Conservation (phyloP, 2,888 invertebrate genomes). For the Athalia rosae region DNA sequence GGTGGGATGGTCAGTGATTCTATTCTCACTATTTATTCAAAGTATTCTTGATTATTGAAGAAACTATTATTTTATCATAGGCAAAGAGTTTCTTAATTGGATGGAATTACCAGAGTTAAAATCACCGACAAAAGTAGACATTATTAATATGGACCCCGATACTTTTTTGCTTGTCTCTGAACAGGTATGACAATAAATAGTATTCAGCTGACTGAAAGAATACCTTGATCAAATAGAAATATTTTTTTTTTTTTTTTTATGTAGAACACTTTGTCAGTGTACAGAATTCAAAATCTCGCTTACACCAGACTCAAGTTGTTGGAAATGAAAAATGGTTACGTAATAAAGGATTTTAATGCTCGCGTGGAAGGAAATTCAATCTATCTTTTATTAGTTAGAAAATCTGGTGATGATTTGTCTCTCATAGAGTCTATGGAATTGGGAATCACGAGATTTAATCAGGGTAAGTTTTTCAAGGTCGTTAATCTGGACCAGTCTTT, state of each 20-base stretch:
- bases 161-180: constrained; percentile 59
- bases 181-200: constrained; percentile 52
- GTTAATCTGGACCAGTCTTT: constrained; percentile 20
- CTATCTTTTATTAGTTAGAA: constrained; percentile 55
- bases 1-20: constrained; percentile 61
- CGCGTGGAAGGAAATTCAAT: constrained; percentile 50
- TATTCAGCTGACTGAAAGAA: not conserved
- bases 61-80: constrained; percentile 49
- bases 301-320: constrained; percentile 49
- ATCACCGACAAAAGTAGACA: constrained; percentile 51
- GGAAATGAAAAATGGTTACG: constrained; percentile 48
- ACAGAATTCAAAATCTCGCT: constrained; percentile 53
- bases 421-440: constrained; percentile 57
- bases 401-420: constrained; percentile 47
- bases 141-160: constrained; percentile 54
- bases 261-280: constrained; percentile 57
- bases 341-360: constrained; percentile 57
- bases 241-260: too few relatives aligned
- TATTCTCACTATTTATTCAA: not conserved
- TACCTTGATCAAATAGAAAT: not conserved
- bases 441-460: constrained; percentile 12
- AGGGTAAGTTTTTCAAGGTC: constrained; percentile 18
- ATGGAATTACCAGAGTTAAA: constrained; percentile 54
- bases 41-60: too few relatives aligned
- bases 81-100: constrained; percentile 60